These are phyloP conservation scores for Troglohyphantes excavatus DNA, from an alignment of 2,888 invertebrate species.

Conservation along the genomic window DNA sequence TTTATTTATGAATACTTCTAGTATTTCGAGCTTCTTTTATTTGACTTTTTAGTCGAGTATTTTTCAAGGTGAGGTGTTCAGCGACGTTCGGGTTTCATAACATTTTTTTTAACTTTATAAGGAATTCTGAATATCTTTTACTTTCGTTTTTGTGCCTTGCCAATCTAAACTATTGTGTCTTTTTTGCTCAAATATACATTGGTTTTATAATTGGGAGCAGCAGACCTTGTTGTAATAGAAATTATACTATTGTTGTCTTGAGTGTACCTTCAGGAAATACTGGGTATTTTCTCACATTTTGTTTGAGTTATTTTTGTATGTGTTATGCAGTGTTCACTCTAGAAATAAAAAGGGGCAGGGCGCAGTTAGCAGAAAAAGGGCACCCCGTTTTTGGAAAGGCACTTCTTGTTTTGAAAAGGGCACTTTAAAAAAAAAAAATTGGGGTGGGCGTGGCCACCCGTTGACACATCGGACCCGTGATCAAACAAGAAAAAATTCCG, in stretches of 20 bases:
- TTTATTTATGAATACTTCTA: background rate
- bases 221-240: background rate
- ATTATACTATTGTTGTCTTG: background rate
- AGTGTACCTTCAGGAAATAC: background rate
- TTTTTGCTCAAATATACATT: slow-evolving; percentile 14
- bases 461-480: too few relatives aligned
- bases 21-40: background rate
- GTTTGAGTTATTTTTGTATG: background rate
- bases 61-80: background rate
- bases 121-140: background rate
- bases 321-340: too few relatives aligned
- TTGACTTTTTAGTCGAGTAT: background rate
- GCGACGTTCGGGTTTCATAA: background rate
- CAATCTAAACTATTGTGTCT: background rate
- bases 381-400: too few relatives aligned
- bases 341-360: too few relatives aligned
- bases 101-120: background rate
- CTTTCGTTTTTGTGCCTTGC: background rate
- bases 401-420: too few relatives aligned
- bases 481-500: too few relatives aligned
- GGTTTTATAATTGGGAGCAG: background rate
- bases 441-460: too few relatives aligned
- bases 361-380: too few relatives aligned
- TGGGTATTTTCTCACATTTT: background rate
- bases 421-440: too few relatives aligned